These are phyloP conservation scores for Eupleurogrammus muticus DNA, from an alignment of 2,797 vertebrate species.

Conservation along the genomic window DNA sequence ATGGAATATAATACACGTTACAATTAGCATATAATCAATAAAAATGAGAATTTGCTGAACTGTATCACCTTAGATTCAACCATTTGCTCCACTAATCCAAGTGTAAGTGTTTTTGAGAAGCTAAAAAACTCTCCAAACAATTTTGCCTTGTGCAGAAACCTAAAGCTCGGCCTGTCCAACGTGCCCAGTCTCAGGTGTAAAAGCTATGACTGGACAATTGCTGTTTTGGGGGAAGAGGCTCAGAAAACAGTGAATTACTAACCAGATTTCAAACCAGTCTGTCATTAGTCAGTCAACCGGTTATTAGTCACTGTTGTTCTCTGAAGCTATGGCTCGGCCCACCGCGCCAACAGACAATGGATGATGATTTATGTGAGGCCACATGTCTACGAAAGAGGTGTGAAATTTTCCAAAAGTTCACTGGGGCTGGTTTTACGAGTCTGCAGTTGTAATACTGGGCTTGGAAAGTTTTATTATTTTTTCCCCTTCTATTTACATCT, in stretches of 20 bases:
- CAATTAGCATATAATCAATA: no score
- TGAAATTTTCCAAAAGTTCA: constrained; percentile 27
- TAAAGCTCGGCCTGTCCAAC: background rate
- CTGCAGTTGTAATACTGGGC: constrained; percentile 12
- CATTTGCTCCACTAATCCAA: no score
- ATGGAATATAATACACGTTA: no score
- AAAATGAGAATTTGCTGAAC: no score
- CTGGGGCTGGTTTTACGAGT: constrained; percentile 31
- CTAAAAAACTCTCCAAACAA: no score
- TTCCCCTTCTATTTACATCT: constrained; percentile 51
- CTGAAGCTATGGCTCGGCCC: constrained; percentile 13
- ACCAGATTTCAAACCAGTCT: constrained; percentile 22
- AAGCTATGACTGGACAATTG: constrained; percentile 3
- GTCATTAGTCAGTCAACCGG: constrained; percentile 42
- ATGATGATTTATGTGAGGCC: constrained; percentile 37
- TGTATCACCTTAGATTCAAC: no score
- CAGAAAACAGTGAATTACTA: background rate
- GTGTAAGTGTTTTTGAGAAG: no score
- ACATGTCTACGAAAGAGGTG: constrained; percentile 45
- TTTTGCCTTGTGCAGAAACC: background rate
- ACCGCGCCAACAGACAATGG: constrained; percentile 20
- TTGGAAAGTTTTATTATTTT: constrained; percentile 12
- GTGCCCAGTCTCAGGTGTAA: background rate
- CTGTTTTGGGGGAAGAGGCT: background rate
- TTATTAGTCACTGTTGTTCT: constrained; percentile 35